A percentile compares a stretch with the other conserved stretches of the same genome.
These are phyloP conservation scores for Erythrocercus mccallii DNA, from an alignment of 2,113 vertebrate genomes.

Conservation along the genomic window DNA sequence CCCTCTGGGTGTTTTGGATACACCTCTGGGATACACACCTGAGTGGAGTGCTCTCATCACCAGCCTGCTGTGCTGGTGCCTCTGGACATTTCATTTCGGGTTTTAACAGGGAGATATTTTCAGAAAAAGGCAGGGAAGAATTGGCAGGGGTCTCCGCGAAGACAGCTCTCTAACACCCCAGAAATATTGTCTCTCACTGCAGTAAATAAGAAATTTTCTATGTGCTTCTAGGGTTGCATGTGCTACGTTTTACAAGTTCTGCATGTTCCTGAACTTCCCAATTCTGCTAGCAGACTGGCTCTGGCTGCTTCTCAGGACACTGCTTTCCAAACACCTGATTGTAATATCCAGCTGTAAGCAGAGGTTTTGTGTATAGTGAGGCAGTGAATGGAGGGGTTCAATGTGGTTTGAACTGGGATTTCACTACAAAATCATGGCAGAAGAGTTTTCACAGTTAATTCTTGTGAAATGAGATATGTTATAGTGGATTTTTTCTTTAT, in stretches of 20 bases:
- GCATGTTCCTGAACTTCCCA: not conserved
- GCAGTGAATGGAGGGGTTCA: not conserved
- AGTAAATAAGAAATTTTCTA: not conserved
- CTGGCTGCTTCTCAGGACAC: not conserved
- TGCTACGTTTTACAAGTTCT: not conserved
- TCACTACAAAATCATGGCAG: not conserved
- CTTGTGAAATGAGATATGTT: not conserved
- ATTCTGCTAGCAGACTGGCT: not conserved
- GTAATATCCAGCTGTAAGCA: not conserved
- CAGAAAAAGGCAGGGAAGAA: not conserved
- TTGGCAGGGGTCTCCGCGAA: not conserved
- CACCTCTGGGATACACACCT: fast-evolving
- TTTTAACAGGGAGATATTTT: not conserved
- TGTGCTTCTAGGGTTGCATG: not conserved
- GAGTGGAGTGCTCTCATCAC: not conserved
- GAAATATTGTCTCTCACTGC: not conserved
- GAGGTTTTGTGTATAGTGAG: not conserved
- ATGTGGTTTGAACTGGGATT: not conserved
- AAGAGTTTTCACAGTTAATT: not conserved
- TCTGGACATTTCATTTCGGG: not conserved
- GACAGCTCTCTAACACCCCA: not conserved
- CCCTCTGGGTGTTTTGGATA: not conserved
- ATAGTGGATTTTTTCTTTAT: fast-evolving
- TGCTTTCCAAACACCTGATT: not conserved
- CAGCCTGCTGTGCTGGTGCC: not conserved